Evolutionary conservation across 2,113 vertebrate species (phyloP), one percentile per base, ranked within the genome.

Genomic region (Paralichthys olivaceus): DNA sequence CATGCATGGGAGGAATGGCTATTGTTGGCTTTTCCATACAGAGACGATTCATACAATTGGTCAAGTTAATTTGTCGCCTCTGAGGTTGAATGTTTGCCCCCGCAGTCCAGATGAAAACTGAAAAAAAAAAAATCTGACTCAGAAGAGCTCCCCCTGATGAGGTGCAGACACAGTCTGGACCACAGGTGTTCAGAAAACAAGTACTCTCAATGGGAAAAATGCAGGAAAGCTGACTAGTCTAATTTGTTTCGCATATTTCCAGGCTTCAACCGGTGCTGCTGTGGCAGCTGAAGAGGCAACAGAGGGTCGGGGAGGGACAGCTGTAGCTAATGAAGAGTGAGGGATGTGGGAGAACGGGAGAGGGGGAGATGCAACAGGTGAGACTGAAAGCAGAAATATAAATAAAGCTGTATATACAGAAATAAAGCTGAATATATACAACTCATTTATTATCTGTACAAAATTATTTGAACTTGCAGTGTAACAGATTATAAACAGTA

Each of bases 211-310:
- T 7, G 9, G 22, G 8, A 40, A 17, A 62, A 43, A 25, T 14
- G n/a, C 8, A 15, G 32, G 32, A 22, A n/a, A 22, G 29, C 9
- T 22, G 59, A 37, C 3, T 37, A 40, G 59, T 22, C 23, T 37
- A 37, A 37, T 61, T 40, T 22, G 29, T 37, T 40, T 22, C 11
- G 32, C 32, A 61, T 22, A 61, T 61, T 61, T 37, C 13, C 59
- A 6, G 59, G 32, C 32, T 61, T 40, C 8, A 61, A 22, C 19
- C 17, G 15, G 29, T 5, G 32, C 32, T 40, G 32, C 59, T 14
- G 32, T 61, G 59, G 59, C 59, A 61, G 59, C 55, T 56, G 54
- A 56, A 56, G 26, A 22, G 22, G 25, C 59, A 37, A n/a, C 28
- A 20, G 17, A 22, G 59, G 59, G 29, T n/a, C 20, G 23, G 59